Evolutionary conservation across 2,113 vertebrate genomes (phyloP), one percentile per base, ranked within the genome.

Genomic region (Syngnathus floridae): DNA sequence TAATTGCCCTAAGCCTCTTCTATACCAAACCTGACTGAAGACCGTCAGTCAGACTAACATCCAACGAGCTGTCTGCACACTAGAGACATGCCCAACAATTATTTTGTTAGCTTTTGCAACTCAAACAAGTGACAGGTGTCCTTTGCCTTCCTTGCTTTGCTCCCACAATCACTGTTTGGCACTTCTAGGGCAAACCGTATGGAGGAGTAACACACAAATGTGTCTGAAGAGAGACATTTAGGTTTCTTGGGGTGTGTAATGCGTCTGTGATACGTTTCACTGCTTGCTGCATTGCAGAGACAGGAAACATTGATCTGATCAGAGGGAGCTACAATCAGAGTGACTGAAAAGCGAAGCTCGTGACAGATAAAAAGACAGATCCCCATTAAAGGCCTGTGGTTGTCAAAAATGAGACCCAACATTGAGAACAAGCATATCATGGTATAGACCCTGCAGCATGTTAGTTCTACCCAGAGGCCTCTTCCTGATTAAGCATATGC

Each of bases 241-340:
- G 74, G 71, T 64, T 81, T 77, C 79, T 70, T 46, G 58, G 71
- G 73, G 74, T 78, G 72, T 41, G 71, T 75, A 67, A 67, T 65
- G 71, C 70, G 74, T 61, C 72, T 82, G 75, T 77, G 82, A 84
- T 80, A 73, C 77, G 70, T 86, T 77, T 73, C 70, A 71, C 76
- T 67, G 80, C 71, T 69, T 85, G 75, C 84, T 88, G 84, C 85
- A 85, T 82, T 85, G 85, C 85, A 84, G 85, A 70, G 79, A 85
- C 76, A 83, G 69, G 57, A 74, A 81, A 83, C 85, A 87, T 84
- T 87, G 87, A 88, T 88, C 80, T 83, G 84, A 86, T 87, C 80
- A 82, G 72, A 82, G 68, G 54, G 64, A 74, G 72, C 66, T 38
- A 65, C 75, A 69, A 71, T 81, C 75, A 76, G 75, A 74, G 64